Evolutionary conservation across 2,797 vertebrate species (phyloP), one percentile per base, ranked within the genome.

Genomic region (Protosalanx chinensis): DNA sequence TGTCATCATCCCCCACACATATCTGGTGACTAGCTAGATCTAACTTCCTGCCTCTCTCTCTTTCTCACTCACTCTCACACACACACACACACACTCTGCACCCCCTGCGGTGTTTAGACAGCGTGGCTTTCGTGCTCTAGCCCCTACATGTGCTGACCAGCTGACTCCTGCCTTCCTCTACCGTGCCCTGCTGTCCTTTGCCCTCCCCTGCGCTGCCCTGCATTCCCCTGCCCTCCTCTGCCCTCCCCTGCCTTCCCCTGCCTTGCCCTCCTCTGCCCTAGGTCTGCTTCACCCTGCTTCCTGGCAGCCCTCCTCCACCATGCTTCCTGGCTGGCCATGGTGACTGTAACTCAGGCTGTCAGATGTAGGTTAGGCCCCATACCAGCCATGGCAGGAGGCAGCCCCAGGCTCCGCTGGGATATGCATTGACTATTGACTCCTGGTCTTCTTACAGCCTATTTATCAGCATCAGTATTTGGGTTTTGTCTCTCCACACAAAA

Each of bases 281-380:
- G n/a, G n/a, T 53, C 1, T n/a, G 4, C 51, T 56, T 16, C 6
- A 4, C 51, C 15, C 51, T 56, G 51, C 51, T n/a, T 8, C 51
- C 51, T 56, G 15, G 4, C 51, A 16, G 51, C 18, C 51, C 51
- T 56, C 15, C 51, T 56, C 51, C n/a, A 16, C 51, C 18, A 1
- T 56, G 51, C 51, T 56, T 16, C 51, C 72, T 79, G 91, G 90
- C 84, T 88, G 79, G 84, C 84, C 88, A 91, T 78, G 82, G 79
- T 94, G 93, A 95, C 91, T 91, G 87, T 95, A 93, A 95, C 94
- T 82, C 78, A 84, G 87, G 82, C 90, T 95, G 94, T 96, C 94
- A 89, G 93, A 98, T 94, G 88, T 97, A 93, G 95, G 94, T 95
- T 95, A 93, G 93, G 93, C 86, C 86, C 91, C 90, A 93, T 93